These are phyloP conservation scores for Stramonita haemastoma DNA, from an alignment of 2,888 invertebrate species.

Conservation along the genomic window DNA sequence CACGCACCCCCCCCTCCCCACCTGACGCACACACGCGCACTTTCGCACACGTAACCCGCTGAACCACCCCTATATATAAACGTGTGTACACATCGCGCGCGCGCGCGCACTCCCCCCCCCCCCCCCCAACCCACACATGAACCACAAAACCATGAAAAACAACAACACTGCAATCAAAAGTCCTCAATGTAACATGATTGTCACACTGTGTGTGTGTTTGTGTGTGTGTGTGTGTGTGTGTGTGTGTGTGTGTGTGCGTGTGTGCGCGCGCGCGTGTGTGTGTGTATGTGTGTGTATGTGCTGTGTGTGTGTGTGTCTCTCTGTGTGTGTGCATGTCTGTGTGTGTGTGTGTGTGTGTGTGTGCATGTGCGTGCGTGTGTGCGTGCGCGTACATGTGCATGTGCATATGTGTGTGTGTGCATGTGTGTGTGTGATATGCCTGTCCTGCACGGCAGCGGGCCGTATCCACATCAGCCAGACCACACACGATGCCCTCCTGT, in stretches of 20 bases:
- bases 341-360: not conserved
- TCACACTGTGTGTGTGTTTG: not conserved
- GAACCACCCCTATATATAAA: too few relatives aligned
- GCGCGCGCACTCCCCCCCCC: too few relatives aligned
- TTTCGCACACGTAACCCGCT: not conserved
- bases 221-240: conserved; percentile 20
- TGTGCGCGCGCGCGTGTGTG: not conserved
- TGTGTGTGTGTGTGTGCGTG: conserved; percentile 16
- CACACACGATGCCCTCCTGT: conserved; percentile 53
- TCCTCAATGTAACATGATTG: too few relatives aligned
- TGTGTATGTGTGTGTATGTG: too few relatives aligned
- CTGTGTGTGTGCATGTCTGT: not conserved
- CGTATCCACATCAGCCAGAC: conserved; percentile 59
- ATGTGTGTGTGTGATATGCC: not conserved
- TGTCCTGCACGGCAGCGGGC: conserved; percentile 49
- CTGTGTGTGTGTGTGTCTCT: conserved; percentile 10
- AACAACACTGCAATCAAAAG: too few relatives aligned
- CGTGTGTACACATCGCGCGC: too few relatives aligned
- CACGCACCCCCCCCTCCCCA: too few relatives aligned
- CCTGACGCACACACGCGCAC: too few relatives aligned
- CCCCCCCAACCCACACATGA: too few relatives aligned
- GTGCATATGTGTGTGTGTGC: not conserved
- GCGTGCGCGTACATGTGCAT: not conserved
- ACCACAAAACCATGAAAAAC: too few relatives aligned
- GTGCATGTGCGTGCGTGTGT: not conserved